Evolutionary conservation across 2,113 vertebrate genomes (phyloP).

Genomic region (Phalacrocorax brasilianus): DNA sequence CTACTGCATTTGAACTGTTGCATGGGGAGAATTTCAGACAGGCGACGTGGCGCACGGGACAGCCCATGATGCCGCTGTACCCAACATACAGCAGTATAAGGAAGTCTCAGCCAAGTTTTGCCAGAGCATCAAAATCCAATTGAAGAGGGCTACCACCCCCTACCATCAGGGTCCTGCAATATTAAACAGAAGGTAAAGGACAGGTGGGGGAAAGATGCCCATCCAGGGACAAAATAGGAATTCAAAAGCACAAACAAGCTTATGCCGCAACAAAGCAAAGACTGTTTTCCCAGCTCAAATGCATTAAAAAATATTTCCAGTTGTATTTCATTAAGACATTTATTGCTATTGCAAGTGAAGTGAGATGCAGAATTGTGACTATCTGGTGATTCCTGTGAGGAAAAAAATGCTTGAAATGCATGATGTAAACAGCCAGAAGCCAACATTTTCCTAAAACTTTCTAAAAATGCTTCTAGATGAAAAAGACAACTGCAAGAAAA

Average conservation of each 20-base stretch:
- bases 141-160: neutral
- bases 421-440: neutral
- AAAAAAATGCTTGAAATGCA: neutral
- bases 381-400: neutral
- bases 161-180: neutral
- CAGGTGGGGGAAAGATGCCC: neutral
- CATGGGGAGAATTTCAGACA: rapidly evolving
- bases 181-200: neutral
- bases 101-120: neutral
- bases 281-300: neutral
- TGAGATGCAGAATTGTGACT: neutral
- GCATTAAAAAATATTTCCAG: neutral
- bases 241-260: neutral
- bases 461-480: neutral
- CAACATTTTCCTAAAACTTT: neutral
- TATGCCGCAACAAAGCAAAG: neutral
- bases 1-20: neutral
- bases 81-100: rapidly evolving
- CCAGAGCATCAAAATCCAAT: neutral
- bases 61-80: too few relatives aligned
- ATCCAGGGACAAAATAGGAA: neutral
- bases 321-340: neutral
- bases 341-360: neutral
- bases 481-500: neutral
- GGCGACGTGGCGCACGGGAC: neutral